A percentile compares a stretch with the other conserved stretches of the same genome.
These are phyloP conservation scores for Trichogramma pretiosum DNA, from an alignment of 1,140 invertebrate genomes.

Conservation along the genomic window DNA sequence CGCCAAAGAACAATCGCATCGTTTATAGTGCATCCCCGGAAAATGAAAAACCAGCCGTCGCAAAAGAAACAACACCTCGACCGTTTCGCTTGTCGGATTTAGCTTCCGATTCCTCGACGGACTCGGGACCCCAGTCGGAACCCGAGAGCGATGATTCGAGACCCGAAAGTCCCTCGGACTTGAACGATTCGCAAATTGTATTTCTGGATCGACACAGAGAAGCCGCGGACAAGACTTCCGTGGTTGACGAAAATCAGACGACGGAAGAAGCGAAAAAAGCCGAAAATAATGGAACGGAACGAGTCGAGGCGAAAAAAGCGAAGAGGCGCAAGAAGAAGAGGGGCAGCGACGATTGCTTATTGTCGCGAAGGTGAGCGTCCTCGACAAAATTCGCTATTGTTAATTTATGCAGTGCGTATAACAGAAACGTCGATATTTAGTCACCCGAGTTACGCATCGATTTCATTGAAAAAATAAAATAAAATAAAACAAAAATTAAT, in stretches of 20 bases:
- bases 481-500: no score
- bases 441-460: no score
- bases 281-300: neutral
- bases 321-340: conserved; percentile 4
- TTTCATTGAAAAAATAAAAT: no score
- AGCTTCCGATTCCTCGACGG: conserved; percentile 35
- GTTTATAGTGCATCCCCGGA: conserved; percentile 1
- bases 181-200: conserved; percentile 28
- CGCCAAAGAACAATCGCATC: neutral
- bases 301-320: neutral
- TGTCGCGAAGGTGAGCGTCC: conserved; percentile 24
- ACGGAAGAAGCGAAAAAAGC: conserved; percentile 30
- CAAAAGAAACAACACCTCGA: conserved; percentile 26
- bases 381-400: no score
- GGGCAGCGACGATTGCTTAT: conserved; percentile 31
- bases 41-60: conserved; percentile 14
- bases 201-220: conserved; percentile 28
- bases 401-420: no score
- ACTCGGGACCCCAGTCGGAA: conserved; percentile 40
- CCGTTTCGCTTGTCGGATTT: conserved; percentile 36
- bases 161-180: conserved; percentile 33
- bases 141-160: conserved; percentile 38
- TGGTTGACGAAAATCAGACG: no score
- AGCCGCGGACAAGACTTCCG: no score
- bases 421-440: no score